Conservation (phyloP, 2,797 vertebrate species). For the Percopsis omiscomaycus region DNA sequence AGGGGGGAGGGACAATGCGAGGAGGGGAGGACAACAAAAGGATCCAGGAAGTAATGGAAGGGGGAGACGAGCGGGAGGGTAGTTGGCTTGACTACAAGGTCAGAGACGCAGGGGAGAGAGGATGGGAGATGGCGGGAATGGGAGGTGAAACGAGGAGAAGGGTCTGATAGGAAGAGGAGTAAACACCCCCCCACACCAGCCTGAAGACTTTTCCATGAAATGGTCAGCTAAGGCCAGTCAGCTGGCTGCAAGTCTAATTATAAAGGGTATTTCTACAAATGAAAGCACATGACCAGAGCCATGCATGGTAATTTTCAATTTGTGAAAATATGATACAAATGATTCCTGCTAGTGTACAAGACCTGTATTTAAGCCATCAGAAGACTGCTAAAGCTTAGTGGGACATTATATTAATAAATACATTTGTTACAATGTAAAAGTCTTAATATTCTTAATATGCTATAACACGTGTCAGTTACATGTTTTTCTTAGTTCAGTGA, state of each 20-base stretch:
- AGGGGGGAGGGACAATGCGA: background rate
- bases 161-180: conserved; percentile 15
- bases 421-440: too few species aligned
- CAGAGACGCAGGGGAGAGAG: background rate
- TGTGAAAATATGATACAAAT: background rate
- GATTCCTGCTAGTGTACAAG: background rate
- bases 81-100: conserved; percentile 1
- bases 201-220: conserved; percentile 4
- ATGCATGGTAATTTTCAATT: background rate
- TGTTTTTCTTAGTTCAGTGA: too few species aligned
- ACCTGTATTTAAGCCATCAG: background rate
- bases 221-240: conserved; percentile 5
- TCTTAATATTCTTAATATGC: too few species aligned
- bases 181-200: background rate
- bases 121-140: background rate
- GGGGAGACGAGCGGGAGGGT: background rate
- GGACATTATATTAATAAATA: too few species aligned
- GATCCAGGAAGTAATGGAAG: background rate
- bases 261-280: conserved; percentile 3
- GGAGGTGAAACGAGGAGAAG: conserved; percentile 25
- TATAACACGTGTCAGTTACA: too few species aligned
- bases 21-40: too few species aligned
- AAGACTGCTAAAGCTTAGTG: too few species aligned
- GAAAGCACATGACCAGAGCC: background rate
- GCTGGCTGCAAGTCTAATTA: conserved; percentile 5